Evolutionary conservation across 2,113 vertebrate genomes (phyloP), one percentile per base, ranked within the genome.

Genomic region (Taurulus bubalis): DNA sequence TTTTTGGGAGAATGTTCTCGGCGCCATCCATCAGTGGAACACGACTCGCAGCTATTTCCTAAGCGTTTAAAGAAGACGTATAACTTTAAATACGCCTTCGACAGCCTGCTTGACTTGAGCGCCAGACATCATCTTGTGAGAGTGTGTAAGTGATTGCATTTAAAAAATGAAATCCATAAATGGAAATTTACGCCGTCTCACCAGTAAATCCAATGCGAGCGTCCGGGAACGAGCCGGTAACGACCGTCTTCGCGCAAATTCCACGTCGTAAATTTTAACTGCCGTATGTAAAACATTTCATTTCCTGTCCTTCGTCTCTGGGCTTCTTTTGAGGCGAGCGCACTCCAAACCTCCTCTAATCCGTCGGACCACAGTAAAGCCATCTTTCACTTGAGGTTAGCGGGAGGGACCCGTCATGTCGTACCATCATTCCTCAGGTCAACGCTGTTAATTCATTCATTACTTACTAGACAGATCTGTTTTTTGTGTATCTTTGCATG

Each of bases 281-380:
- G 70, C 80, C 77, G 16, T 18, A 56, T 81, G 76, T 79, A 82
- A 90, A 88, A 88, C 84, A 87, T 88, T 90, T 88, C 47, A 87
- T 90, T 88, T 89, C 82, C 86, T 89, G 80, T 87, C 73, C n/a
- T 45, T 49, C 47, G 26, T 76, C 71, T 70, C 65, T 51, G 78
- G 26, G 75, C 60, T 20, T 20, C 15, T 77, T 40, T 40, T 22
- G 68, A 71, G 59, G 60, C 45, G 80, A 77, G 80, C 73, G 58
- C 45, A 5, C 75, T 55, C 36, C 62, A 68, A 53, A 77, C 45
- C n/a, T 42, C 16, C 20, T 60, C 26, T 51, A 55, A 69, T 75
- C 58, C 6, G 1, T 36, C 64, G 24, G 36, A 71, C 62, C 24
- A 59, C 58, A 59, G 16, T 9, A 20, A 60, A 32, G 42, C 15